Percentiles rank a stretch among this genome's conserved stretches.
Conservation (phyloP, 2,113 vertebrate species). For the Pandion haliaetus region DNA sequence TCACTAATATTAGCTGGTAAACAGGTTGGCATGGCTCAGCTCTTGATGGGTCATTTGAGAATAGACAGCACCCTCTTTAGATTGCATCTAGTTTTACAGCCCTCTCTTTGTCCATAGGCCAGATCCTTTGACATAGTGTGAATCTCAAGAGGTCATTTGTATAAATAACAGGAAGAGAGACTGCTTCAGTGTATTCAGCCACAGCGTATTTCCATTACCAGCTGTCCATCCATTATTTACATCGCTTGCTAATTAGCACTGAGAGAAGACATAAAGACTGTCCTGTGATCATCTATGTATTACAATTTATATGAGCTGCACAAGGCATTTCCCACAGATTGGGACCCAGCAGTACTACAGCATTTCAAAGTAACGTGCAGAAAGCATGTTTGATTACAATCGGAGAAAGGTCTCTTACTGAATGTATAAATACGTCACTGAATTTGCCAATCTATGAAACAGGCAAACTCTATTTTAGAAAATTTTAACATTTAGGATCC, state of each 20-base stretch:
- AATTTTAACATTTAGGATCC: neutral
- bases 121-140: neutral
- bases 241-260: neutral
- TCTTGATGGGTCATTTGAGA: neutral
- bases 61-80: constrained; percentile 9
- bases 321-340: neutral
- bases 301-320: neutral
- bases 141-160: neutral
- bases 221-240: neutral
- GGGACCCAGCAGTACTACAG: neutral
- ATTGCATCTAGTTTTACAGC: neutral
- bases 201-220: neutral
- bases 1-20: neutral
- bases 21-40: neutral
- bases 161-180: neutral
- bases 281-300: neutral
- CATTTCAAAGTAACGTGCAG: neutral
- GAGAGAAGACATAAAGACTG: neutral
- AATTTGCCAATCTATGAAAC: neutral
- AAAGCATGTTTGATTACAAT: neutral
- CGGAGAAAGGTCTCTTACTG: neutral
- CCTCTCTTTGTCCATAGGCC: neutral
- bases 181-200: neutral
- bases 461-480: neutral
- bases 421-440: neutral